A percentile compares a stretch with the other conserved stretches of the same genome.
Conservation (phyloP, 2,888 invertebrate species). For the Drosophila mercatorum region DNA sequence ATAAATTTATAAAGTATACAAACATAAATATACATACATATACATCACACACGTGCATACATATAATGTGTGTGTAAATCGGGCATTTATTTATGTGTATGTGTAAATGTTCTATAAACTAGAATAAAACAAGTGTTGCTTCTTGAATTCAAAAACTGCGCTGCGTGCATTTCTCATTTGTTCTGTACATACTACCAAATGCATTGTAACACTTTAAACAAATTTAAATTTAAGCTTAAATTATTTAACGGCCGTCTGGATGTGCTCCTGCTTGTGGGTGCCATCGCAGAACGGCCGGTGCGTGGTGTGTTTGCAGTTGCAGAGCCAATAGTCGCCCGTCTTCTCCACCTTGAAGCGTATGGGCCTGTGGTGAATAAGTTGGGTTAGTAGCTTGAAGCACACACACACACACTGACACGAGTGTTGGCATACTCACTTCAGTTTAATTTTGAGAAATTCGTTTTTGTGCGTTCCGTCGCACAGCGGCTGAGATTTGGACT, state of each 20-base stretch:
- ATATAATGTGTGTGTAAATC: constrained; percentile 39
- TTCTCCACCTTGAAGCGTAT: constrained; percentile 93
- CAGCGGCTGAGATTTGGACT: constrained; percentile 95
- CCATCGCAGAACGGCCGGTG: constrained; percentile 99
- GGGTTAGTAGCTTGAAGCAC: background rate
- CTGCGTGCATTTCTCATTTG: constrained; percentile 47
- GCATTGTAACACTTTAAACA: constrained; percentile 18
- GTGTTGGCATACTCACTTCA: constrained; percentile 85
- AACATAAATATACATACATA: constrained; percentile 34
- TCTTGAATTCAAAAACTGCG: constrained; percentile 63
- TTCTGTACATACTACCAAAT: constrained; percentile 35
- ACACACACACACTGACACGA: no score
- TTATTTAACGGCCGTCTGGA: constrained; percentile 86
- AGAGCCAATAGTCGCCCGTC: constrained; percentile 97
- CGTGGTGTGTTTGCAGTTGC: constrained; percentile 98
- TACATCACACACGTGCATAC: constrained; percentile 18
- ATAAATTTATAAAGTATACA: constrained; percentile 24
- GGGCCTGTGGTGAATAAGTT: constrained; percentile 86
- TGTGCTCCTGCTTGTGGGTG: constrained; percentile 91
- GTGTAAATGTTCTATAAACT: constrained; percentile 51
- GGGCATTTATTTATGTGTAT: constrained; percentile 44
- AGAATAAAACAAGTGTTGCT: constrained; percentile 74
- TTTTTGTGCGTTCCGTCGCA: constrained; percentile 97
- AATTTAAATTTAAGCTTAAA: constrained; percentile 22
- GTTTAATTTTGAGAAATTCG: constrained; percentile 89